Evolutionary conservation across 2,113 vertebrate genomes (phyloP).

Genomic region (Apteryx owenii): DNA sequence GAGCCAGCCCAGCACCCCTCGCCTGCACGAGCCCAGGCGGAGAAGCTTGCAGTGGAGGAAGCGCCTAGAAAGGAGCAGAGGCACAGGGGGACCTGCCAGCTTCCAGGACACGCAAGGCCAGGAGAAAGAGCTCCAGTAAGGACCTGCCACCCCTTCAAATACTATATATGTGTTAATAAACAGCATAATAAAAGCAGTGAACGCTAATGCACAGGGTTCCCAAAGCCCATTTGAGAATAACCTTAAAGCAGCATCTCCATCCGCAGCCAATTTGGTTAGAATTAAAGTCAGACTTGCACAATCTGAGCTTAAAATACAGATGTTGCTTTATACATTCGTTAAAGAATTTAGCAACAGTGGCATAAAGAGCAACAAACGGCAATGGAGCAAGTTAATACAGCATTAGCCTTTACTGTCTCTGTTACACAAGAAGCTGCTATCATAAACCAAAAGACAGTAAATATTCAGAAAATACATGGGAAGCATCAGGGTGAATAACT

Average conservation of each 20-base stretch:
- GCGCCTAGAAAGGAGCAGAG: too few species aligned
- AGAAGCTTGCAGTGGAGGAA: neutral
- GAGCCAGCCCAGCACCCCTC: too few species aligned
- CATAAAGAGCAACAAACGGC: neutral
- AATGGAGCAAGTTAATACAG: neutral
- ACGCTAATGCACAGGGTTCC: neutral
- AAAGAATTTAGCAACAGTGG: too few species aligned
- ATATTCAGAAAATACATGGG: neutral
- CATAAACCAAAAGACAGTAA: neutral
- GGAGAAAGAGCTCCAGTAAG: neutral
- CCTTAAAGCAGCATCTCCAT: neutral
- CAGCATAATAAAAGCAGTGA: neutral
- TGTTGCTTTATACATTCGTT: too few species aligned
- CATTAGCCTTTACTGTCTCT: neutral
- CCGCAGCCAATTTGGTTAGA: neutral
- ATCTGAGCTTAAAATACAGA: neutral
- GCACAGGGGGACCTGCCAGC: too few species aligned
- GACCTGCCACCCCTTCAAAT: neutral
- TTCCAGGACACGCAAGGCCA: too few species aligned
- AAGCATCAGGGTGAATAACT: neutral
- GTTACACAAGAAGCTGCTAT: neutral
- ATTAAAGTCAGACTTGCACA: neutral
- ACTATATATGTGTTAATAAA: neutral
- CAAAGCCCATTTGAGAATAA: neutral
- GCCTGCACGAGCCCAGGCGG: too few species aligned